A percentile compares a stretch with the other conserved stretches of the same genome.
Conservation (phyloP, 2,888 invertebrate genomes). For the Hymenopus coronatus region DNA sequence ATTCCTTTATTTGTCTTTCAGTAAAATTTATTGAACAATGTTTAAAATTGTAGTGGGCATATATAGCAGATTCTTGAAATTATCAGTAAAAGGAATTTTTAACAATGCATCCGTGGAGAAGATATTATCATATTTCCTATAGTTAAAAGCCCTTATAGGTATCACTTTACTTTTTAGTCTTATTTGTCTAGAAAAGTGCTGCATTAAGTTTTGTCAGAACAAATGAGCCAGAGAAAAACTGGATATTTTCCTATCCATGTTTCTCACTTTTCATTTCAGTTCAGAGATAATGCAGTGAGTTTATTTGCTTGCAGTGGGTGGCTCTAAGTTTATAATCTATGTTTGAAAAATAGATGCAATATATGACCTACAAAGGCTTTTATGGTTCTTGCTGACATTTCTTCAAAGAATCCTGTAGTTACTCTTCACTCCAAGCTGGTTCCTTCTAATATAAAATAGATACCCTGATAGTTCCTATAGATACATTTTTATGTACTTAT, state of each 20-base stretch:
- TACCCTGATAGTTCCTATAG: neutral
- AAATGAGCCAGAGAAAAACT: neutral
- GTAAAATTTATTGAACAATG: neutral
- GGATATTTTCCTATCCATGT: neutral
- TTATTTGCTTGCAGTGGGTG: neutral
- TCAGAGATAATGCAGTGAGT: neutral
- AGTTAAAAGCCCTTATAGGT: neutral
- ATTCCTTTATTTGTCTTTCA: too few species aligned
- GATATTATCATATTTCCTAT: too few species aligned
- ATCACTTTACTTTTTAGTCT: neutral
- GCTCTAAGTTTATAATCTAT: too few species aligned
- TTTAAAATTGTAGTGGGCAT: too few species aligned
- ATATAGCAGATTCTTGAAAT: neutral
- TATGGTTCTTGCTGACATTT: too few species aligned
- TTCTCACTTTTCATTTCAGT: neutral
- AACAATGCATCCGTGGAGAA: neutral
- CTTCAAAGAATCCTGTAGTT: too few species aligned
- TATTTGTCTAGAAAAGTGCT: neutral
- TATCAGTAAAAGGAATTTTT: too few species aligned
- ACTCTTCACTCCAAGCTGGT: too few species aligned
- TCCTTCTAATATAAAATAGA: neutral
- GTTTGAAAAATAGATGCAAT: neutral
- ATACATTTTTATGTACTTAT: neutral
- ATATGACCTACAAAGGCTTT: too few species aligned
- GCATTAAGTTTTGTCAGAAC: neutral